Percentiles rank a stretch among this genome's conserved stretches.
Evolutionary conservation across 1,140 invertebrate species (phyloP).

Genomic region (Drosophila albomicans): DNA sequence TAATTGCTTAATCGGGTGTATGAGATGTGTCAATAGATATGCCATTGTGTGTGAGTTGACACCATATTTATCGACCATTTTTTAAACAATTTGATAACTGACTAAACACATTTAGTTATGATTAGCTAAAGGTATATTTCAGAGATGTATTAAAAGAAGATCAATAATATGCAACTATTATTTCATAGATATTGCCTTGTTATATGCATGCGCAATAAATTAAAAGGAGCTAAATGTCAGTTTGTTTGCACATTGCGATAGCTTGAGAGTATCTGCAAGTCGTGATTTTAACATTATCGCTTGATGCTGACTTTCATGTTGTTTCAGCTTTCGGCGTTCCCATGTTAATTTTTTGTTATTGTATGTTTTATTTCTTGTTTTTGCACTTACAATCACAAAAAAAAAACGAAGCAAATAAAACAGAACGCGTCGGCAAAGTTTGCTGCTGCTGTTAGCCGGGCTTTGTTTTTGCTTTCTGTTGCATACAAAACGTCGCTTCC

Average conservation of each 20-base stretch:
- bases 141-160: too few relatives aligned
- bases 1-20: slow-evolving; percentile 43
- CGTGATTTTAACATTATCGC: slow-evolving; percentile 2
- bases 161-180: too few relatives aligned
- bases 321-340: slow-evolving; percentile 67
- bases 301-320: slow-evolving; percentile 57
- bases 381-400: slow-evolving; percentile 38
- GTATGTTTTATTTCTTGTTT: slow-evolving; percentile 37
- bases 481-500: slow-evolving; percentile 62
- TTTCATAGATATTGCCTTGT: too few relatives aligned
- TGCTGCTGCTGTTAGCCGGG: slow-evolving; percentile 40
- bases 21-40: slow-evolving; percentile 24
- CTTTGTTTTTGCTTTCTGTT: slow-evolving; percentile 57
- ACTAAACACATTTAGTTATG: too few relatives aligned
- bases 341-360: slow-evolving; percentile 39
- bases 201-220: too few relatives aligned
- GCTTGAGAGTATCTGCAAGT: slow-evolving; percentile 10
- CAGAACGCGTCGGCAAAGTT: slow-evolving; percentile 55
- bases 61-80: background rate
- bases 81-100: too few relatives aligned
- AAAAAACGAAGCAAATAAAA: slow-evolving; percentile 43
- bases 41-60: background rate
- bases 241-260: background rate
- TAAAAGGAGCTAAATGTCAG: too few relatives aligned
- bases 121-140: too few relatives aligned